Conservation (phyloP, 2,113 vertebrate species). For the Anoura caudifer region DNA sequence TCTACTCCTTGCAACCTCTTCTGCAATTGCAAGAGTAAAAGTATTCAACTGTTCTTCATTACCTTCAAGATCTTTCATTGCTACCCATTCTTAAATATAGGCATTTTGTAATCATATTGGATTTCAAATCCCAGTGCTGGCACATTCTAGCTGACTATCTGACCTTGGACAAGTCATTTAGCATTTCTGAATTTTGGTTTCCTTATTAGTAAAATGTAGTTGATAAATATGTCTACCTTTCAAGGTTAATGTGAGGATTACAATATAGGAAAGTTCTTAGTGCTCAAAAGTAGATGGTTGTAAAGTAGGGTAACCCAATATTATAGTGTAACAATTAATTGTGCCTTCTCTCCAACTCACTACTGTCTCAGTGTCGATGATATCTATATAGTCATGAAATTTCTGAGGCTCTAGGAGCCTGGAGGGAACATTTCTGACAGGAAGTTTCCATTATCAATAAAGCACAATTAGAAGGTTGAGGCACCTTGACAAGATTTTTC, state of each 20-base stretch:
- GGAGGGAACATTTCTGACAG: not conserved
- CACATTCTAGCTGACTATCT: not conserved
- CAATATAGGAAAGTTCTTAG: not conserved
- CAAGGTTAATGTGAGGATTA: not conserved
- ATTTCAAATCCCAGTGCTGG: not conserved
- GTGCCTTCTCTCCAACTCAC: not conserved
- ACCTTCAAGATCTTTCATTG: not conserved
- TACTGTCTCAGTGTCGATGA: rapidly evolving
- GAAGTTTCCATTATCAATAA: not conserved
- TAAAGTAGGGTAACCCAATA: not conserved
- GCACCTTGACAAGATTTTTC: not conserved
- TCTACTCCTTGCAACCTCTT: not conserved
- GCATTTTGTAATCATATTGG: not conserved
- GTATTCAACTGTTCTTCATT: not conserved
- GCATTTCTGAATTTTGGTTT: not conserved
- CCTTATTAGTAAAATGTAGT: not conserved
- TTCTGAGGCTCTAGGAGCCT: not conserved
- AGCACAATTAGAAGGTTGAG: not conserved
- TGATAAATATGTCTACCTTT: not conserved
- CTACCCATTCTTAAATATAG: not conserved
- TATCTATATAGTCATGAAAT: not conserved
- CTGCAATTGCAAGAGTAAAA: not conserved
- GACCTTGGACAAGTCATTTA: not conserved
- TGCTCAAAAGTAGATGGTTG: not conserved
- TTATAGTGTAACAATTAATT: not conserved